A percentile compares a stretch with the other conserved stretches of the same genome.
Evolutionary conservation across 2,113 vertebrate species (phyloP).

Genomic region (Aramus guarauna): DNA sequence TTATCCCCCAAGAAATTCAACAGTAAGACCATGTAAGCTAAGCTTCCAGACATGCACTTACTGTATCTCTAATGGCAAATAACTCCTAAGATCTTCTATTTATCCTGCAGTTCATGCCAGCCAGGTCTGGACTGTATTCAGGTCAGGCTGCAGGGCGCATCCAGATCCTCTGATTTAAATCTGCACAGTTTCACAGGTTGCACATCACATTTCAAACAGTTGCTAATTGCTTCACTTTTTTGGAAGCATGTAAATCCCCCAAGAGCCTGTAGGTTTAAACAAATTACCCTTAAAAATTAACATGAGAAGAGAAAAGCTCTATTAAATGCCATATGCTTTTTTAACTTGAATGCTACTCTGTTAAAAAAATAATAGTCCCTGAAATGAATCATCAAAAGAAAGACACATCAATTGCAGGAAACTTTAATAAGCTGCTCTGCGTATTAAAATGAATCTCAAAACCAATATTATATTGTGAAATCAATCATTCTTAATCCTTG

Average conservation of each 20-base stretch:
- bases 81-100: background rate
- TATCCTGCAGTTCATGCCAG: background rate
- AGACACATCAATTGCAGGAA: background rate
- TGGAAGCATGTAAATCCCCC: slow-evolving; percentile 6
- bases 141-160: background rate
- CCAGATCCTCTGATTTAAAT: background rate
- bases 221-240: background rate
- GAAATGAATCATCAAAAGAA: slow-evolving; percentile 22
- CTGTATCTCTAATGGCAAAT: background rate
- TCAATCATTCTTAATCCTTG: background rate
- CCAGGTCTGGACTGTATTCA: background rate
- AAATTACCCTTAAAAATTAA: slow-evolving; percentile 31
- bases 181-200: background rate
- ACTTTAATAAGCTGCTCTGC: background rate
- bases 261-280: background rate
- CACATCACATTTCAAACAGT: background rate
- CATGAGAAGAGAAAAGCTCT: slow-evolving; percentile 14
- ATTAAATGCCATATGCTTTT: slow-evolving; percentile 9
- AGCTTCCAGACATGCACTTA: background rate
- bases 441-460: background rate
- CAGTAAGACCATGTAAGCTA: background rate
- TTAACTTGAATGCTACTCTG: background rate
- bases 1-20: background rate
- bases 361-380: background rate
- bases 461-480: background rate